These are phyloP conservation scores for Drosophila yooni DNA, from an alignment of 2,888 invertebrate genomes.

Conservation along the genomic window DNA sequence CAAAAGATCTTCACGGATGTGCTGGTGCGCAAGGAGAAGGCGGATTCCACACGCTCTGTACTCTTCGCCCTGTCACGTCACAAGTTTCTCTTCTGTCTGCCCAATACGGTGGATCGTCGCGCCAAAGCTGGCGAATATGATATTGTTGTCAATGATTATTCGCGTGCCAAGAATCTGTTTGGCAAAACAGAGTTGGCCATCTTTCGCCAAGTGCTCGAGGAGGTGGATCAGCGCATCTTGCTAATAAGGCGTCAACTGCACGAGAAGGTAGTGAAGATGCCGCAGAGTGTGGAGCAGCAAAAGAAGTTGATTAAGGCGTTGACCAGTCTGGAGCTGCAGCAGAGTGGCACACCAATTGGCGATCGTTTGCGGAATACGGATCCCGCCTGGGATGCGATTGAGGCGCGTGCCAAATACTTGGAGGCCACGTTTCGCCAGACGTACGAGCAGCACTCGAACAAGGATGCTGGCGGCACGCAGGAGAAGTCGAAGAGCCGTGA, in stretches of 20 bases:
- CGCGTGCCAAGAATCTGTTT: constrained; percentile 97
- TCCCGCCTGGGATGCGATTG: constrained; percentile 98
- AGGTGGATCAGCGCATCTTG: constrained; percentile 95
- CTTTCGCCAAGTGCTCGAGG: constrained; percentile 94
- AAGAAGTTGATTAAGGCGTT: constrained; percentile 94
- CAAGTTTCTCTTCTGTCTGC: constrained; percentile 96
- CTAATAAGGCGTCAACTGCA: constrained; percentile 92
- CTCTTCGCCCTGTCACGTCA: constrained; percentile 96
- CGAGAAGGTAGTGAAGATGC: constrained; percentile 94
- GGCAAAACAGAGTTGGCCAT: constrained; percentile 96
- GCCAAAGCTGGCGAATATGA: constrained; percentile 98
- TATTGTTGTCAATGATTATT: constrained; percentile 98
- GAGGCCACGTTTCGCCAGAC: constrained; percentile 83
- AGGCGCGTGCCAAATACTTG: constrained; percentile 92
- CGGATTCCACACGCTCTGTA: constrained; percentile 98
- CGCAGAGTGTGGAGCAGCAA: constrained; percentile 96
- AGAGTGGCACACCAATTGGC: constrained; percentile 78
- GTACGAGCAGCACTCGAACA: constrained; percentile 83
- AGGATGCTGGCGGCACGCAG: constrained; percentile 75
- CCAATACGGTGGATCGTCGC: constrained; percentile 96
- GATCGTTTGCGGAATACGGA: constrained; percentile 88
- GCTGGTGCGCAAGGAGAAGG: constrained; percentile 95
- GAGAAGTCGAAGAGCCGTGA: constrained; percentile 83
- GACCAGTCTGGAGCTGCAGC: constrained; percentile 89
- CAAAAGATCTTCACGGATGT: constrained; percentile 97